Base-by-base conservation (phyloP, 2,888 invertebrate species). In the Erebia epiphron region DNA sequence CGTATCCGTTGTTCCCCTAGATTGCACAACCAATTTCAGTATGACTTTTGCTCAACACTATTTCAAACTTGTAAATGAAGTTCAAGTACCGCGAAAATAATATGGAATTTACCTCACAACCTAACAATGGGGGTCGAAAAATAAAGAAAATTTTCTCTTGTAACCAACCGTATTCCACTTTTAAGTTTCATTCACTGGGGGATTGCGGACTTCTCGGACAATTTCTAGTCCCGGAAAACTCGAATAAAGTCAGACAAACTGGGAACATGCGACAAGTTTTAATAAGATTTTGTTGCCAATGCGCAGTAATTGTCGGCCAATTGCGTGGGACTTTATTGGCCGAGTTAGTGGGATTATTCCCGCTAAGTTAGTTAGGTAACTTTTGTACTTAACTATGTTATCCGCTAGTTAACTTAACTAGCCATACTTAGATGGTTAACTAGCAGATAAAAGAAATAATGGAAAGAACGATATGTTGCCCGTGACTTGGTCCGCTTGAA, bases 241-340 rank as follows among this genome's bases (percentile, higher is more conserved):
- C 75, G 77, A 75, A 81, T 77, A 79, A 81, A 80, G 79, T 80
- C 80, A 78, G 79, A 78, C 79, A 77, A 81, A 77, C 77, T 76
- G 72, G 70, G 72, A 68, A 75, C 75, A 73, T 66, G 72, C 77
- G 73, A 76, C 76, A 82, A 82, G 79, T 83, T 83, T 83, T 82
- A 82, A 83, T 82, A 81, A 81, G 81, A 82, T 82, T 79, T 77
- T 73, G 77, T 71, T 74, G 78, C 74, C 76, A 69, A 67, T 71
- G 72, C 75, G 68, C 64, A 69, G 76, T 67, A 35, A 76, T 73
- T 69, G 64, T 68, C 60, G 60, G 54, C 35, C 68, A 60, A 54
- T 68, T 64, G 52, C 64, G 13, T 16, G 56, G 16, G 21, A 26
- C 46, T 67, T 58, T 67, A 49, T 46, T 58, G 58, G 46, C 57